phyloP scores from a whole-genome alignment of 2,113 vertebrate genomes.

The Bambusicola thoracicus region DNA sequence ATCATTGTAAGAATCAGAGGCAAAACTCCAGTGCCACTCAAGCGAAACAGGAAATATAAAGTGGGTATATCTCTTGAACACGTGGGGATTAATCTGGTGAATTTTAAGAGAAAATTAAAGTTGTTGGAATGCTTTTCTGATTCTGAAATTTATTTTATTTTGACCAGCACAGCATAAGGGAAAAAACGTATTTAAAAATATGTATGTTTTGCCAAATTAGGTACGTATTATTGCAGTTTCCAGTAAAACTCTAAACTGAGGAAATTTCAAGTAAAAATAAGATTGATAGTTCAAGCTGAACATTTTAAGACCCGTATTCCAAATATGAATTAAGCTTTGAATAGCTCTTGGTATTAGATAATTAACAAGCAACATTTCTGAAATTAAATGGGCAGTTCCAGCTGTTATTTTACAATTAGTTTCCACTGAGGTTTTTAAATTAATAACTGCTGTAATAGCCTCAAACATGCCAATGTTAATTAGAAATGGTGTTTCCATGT shows the following conservation, averaged over 20 bases:
- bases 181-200: neutral
- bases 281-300: neutral
- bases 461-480: constrained; percentile 57
- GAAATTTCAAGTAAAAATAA: neutral
- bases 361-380: constrained; percentile 53
- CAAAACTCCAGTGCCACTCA: neutral
- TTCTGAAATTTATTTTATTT: neutral
- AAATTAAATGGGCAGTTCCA: constrained; percentile 55
- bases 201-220: neutral
- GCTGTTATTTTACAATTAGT: constrained; percentile 67
- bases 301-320: neutral
- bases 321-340: constrained; percentile 40
- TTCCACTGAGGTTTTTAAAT: constrained; percentile 62
- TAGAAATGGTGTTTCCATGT: constrained; percentile 39
- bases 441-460: constrained; percentile 60
- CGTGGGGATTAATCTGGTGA: neutral
- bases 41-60: neutral
- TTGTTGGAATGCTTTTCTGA: neutral
- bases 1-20: neutral
- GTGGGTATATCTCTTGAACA: neutral
- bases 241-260: neutral
- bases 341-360: constrained; percentile 58
- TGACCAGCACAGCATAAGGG: neutral
- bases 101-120: neutral
- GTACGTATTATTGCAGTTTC: neutral